Evolutionary conservation across 1,140 invertebrate genomes (phyloP).

Genomic region (Heliconius hermathena): DNA sequence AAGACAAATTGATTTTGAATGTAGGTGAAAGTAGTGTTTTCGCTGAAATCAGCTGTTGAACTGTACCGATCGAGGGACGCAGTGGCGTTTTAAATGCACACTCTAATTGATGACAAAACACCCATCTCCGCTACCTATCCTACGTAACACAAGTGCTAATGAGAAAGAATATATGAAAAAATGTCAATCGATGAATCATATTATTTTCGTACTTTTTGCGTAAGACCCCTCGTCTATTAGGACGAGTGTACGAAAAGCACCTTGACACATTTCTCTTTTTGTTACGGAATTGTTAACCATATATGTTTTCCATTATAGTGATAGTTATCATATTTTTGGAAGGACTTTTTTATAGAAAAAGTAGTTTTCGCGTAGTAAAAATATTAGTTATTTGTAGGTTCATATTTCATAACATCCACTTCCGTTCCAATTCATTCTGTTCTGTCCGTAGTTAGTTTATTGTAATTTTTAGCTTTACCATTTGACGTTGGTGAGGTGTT

Average conservation of each 20-base stretch:
- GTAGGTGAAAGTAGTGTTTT: conserved; percentile 38
- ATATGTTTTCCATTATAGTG: background rate
- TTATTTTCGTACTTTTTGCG: conserved; percentile 39
- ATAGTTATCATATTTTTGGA: background rate
- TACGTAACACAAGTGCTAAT: conserved; percentile 69
- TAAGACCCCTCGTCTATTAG: conserved; percentile 20
- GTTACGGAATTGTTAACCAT: background rate
- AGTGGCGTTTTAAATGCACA: conserved; percentile 62
- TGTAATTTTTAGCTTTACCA: no score
- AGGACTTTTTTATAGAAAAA: background rate
- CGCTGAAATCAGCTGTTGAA: conserved; percentile 53
- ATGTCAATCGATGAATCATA: conserved; percentile 47
- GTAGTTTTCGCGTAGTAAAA: no score
- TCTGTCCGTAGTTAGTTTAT: no score
- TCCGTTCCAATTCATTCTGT: no score
- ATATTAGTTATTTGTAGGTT: no score
- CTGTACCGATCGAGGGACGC: conserved; percentile 47
- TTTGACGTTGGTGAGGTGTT: no score
- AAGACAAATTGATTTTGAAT: conserved; percentile 41
- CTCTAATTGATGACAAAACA: conserved; percentile 65
- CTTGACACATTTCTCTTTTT: conserved; percentile 38
- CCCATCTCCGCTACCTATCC: conserved; percentile 37
- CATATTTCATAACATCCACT: no score
- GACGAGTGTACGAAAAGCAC: conserved; percentile 31
- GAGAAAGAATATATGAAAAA: conserved; percentile 35